phyloP scores from a whole-genome alignment of 2,888 invertebrate genomes.

The Calameuta idolon region DNA sequence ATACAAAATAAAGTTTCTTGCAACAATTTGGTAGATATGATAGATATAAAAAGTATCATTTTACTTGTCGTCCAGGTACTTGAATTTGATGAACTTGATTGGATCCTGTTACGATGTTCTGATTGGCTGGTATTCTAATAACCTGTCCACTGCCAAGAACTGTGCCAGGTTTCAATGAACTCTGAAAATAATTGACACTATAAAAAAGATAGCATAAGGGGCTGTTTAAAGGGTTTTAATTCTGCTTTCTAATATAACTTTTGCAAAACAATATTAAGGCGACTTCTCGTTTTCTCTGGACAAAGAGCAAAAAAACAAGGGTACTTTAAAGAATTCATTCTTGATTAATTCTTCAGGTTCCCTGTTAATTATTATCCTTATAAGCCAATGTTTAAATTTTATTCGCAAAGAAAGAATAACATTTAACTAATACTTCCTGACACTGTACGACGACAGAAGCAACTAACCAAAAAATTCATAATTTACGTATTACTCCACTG shows the following conservation, averaged over 20 bases:
- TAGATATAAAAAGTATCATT: slow-evolving; percentile 33
- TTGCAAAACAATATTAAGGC: background rate
- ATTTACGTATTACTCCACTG: too few species aligned
- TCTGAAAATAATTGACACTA: slow-evolving; percentile 41
- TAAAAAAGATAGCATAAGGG: background rate
- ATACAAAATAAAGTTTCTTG: slow-evolving; percentile 6
- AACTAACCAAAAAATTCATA: too few species aligned
- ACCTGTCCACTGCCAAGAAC: slow-evolving; percentile 65
- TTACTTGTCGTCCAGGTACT: slow-evolving; percentile 78
- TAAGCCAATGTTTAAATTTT: too few species aligned
- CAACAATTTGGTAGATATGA: slow-evolving; percentile 1
- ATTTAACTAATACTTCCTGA: too few species aligned
- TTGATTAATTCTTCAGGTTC: too few species aligned
- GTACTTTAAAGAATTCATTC: too few species aligned
- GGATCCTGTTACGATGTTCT: slow-evolving; percentile 63
- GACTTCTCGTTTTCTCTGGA: background rate
- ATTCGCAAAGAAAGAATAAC: too few species aligned
- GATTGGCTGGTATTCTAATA: slow-evolving; percentile 68
- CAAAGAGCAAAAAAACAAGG: too few species aligned
- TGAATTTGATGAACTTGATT: slow-evolving; percentile 79
- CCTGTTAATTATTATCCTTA: too few species aligned
- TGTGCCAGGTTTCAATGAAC: slow-evolving; percentile 64
- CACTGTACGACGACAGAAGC: too few species aligned
- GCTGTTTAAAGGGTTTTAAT: background rate
- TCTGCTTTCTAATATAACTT: background rate